Conservation (phyloP, 92 coral and sea anemone species). For the Pocillopora grandis region DNA sequence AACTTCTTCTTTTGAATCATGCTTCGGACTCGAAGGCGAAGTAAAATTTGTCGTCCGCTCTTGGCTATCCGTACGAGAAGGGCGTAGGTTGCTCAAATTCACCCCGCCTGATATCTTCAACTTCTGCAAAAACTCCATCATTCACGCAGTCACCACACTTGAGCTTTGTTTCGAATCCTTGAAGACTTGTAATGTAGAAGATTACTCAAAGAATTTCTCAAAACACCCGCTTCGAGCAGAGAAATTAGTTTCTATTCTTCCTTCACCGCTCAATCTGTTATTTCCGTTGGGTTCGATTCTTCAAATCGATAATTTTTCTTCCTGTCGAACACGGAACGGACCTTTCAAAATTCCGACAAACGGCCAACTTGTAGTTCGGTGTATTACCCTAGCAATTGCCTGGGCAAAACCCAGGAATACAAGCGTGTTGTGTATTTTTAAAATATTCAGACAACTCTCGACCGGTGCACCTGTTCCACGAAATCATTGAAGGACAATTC, state of each 20-base stretch:
- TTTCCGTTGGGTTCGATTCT: background rate
- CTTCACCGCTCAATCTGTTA: background rate
- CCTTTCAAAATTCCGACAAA: background rate
- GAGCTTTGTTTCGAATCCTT: constrained; percentile 15
- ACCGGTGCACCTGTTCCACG: constrained; percentile 32
- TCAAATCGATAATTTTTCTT: background rate
- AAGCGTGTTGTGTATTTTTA: constrained; percentile 30
- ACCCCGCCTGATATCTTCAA: constrained; percentile 55
- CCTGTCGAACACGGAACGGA: background rate
- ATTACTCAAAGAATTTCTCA: constrained; percentile 5
- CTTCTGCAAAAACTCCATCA: constrained; percentile 74
- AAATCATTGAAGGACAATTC: constrained; percentile 27
- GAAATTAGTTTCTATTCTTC: constrained; percentile 5
- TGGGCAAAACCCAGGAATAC: constrained; percentile 17
- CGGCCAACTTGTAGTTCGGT: background rate
- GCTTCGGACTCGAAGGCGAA: background rate
- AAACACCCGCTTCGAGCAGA: constrained; percentile 21
- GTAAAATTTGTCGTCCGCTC: constrained; percentile 4
- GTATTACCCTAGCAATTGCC: constrained; percentile 32
- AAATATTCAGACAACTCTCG: constrained; percentile 37
- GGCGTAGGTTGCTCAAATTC: constrained; percentile 38
- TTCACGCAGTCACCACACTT: constrained; percentile 8
- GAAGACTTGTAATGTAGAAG: constrained; percentile 8
- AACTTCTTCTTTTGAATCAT: constrained; percentile 61
- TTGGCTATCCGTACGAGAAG: constrained; percentile 4